Percentiles rank a stretch among this genome's conserved stretches.
phyloP scores from a whole-genome alignment of 2,888 invertebrate species.

The Caenorhabditis sp. region DNA sequence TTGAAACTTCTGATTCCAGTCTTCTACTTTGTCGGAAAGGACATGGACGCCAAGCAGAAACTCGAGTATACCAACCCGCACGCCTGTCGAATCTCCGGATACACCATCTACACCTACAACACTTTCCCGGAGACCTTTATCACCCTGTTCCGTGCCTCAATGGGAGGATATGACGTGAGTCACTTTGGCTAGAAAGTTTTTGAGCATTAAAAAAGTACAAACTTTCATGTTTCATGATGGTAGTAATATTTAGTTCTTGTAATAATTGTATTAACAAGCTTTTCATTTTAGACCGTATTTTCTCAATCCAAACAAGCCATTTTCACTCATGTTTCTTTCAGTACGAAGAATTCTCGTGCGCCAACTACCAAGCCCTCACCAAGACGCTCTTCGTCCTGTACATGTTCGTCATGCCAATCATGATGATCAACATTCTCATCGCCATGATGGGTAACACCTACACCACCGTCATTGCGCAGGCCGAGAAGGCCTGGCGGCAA shows the following conservation, averaged over 20 bases:
- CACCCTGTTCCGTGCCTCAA: constrained; percentile 96
- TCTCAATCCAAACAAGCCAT: too few species aligned
- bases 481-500: constrained; percentile 98
- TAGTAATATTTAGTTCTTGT: too few species aligned
- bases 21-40: constrained; percentile 92
- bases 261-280: too few species aligned
- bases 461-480: constrained; percentile 96
- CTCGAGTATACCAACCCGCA: constrained; percentile 76
- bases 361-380: constrained; percentile 93
- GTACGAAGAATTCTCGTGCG: constrained; percentile 94
- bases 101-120: constrained; percentile 84
- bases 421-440: constrained; percentile 96
- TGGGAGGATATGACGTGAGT: constrained; percentile 97
- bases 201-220: too few species aligned
- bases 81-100: constrained; percentile 82
- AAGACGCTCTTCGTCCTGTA: constrained; percentile 97
- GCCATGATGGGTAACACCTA: constrained; percentile 99
- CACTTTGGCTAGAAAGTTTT: too few species aligned
- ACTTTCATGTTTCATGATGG: background rate
- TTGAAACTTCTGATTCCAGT: constrained; percentile 84
- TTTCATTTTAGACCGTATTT: too few species aligned
- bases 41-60: constrained; percentile 84
- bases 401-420: constrained; percentile 97
- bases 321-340: constrained; percentile 84
- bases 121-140: constrained; percentile 95